Percentiles rank a stretch among this genome's conserved stretches.
phyloP scores from a whole-genome alignment of 2,888 invertebrate genomes.

The Sarcophaga subvicina region DNA sequence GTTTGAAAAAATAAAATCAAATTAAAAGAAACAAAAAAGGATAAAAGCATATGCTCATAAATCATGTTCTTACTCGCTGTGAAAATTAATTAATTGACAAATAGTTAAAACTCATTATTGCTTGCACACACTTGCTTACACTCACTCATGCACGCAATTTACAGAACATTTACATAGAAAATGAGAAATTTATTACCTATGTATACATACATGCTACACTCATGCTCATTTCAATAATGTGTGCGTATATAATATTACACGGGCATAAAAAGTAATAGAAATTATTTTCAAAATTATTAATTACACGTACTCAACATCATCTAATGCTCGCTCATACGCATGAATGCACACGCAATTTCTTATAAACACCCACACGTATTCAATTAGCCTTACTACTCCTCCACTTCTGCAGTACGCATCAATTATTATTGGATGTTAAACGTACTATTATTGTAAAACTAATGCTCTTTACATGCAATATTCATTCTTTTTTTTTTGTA shows the following conservation, averaged over 20 bases:
- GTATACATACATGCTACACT: background rate
- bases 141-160: background rate
- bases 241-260: no score
- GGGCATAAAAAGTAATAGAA: background rate
- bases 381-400: background rate
- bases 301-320: background rate
- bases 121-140: background rate
- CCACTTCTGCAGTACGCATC: background rate
- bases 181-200: constrained; percentile 11
- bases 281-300: background rate
- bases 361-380: background rate
- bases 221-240: no score
- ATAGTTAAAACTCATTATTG: constrained; percentile 26
- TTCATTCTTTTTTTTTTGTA: background rate
- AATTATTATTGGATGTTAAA: background rate
- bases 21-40: no score
- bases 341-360: background rate
- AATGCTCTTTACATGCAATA: background rate
- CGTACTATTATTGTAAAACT: background rate
- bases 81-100: constrained; percentile 53
- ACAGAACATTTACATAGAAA: background rate
- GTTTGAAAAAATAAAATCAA: no score
- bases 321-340: no score
- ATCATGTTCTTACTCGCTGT: constrained; percentile 1
- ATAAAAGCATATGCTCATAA: background rate